phyloP scores from a whole-genome alignment of 1,140 invertebrate genomes.

The Drosophila chauvacae region DNA sequence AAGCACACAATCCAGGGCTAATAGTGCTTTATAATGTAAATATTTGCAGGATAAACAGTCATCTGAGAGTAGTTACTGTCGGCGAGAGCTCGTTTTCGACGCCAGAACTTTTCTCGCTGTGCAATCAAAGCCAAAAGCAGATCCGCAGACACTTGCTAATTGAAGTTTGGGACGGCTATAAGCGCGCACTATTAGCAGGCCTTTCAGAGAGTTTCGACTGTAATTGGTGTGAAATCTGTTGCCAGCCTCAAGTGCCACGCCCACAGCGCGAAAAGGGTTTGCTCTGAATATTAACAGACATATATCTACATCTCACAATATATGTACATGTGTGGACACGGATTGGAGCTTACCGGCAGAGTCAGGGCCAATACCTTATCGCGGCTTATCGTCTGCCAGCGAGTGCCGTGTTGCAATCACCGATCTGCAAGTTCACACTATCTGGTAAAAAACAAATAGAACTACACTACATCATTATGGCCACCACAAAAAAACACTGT shows the following conservation, averaged over 20 bases:
- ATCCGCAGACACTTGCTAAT: constrained; percentile 57
- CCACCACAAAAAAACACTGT: constrained; percentile 2
- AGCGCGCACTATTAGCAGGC: constrained; percentile 34
- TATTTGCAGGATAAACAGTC: constrained; percentile 10
- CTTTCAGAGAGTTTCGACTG: constrained; percentile 24
- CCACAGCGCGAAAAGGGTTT: constrained; percentile 19
- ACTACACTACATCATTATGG: constrained; percentile 25
- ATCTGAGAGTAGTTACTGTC: constrained; percentile 10
- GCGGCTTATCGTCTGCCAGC: constrained; percentile 38
- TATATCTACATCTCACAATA: neutral
- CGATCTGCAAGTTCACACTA: constrained; percentile 44
- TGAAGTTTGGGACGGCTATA: constrained; percentile 44
- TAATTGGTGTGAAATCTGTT: constrained; percentile 56
- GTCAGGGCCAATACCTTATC: constrained; percentile 32
- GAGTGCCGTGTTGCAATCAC: constrained; percentile 37
- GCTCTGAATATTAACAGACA: constrained; percentile 40
- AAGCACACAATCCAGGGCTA: neutral
- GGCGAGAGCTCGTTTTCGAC: neutral
- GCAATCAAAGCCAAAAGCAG: constrained; percentile 17
- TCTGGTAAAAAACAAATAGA: constrained; percentile 14
- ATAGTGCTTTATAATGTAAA: constrained; percentile 19
- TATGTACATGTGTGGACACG: neutral
- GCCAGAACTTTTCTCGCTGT: constrained; percentile 25
- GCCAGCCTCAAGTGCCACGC: constrained; percentile 36
- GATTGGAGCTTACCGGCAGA: constrained; percentile 6